phyloP scores from a whole-genome alignment of 2,113 vertebrate species.

The Notothenia coriiceps region DNA sequence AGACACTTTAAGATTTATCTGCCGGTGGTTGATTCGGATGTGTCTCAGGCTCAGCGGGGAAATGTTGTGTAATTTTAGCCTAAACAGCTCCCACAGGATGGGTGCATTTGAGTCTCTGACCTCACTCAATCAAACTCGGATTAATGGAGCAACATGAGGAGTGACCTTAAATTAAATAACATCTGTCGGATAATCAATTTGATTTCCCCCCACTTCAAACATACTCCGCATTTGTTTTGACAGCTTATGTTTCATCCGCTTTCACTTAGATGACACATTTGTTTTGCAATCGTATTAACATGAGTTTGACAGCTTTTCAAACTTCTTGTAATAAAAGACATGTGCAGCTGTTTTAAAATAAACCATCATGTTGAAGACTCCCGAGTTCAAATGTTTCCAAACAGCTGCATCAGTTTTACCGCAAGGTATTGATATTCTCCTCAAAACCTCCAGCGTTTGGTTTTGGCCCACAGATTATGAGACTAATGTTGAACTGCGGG shows the following conservation, averaged over 20 bases:
- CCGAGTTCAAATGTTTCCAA: constrained; percentile 1
- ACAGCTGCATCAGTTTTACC: constrained; percentile 40
- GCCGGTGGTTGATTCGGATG: constrained; percentile 71
- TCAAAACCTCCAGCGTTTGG: constrained; percentile 47
- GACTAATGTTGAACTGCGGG: constrained; percentile 47
- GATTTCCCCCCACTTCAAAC: not conserved
- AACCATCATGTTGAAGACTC: not conserved
- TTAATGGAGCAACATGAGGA: constrained; percentile 14
- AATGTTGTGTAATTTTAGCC: constrained; percentile 53
- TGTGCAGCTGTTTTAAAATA: constrained; percentile 7
- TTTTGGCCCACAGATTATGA: constrained; percentile 48
- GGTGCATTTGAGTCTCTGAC: constrained; percentile 46
- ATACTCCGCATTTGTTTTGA: constrained; percentile 31
- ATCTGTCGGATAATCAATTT: constrained; percentile 28
- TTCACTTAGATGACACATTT: constrained; percentile 10
- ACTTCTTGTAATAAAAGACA: constrained; percentile 7
- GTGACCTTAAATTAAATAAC: constrained; percentile 15
- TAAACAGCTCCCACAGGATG: constrained; percentile 58
- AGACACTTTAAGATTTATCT: constrained; percentile 42
- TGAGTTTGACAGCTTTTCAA: constrained; percentile 45
- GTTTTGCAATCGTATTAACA: constrained; percentile 10
- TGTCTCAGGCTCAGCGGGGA: constrained; percentile 57
- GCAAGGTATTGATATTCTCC: constrained; percentile 58
- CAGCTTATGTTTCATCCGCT: constrained; percentile 19
- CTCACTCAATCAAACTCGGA: constrained; percentile 15